A percentile compares a stretch with the other conserved stretches of the same genome.
These are phyloP conservation scores for Brachionus paranguensis DNA, from an alignment of 1,140 invertebrate species.

Conservation along the genomic window DNA sequence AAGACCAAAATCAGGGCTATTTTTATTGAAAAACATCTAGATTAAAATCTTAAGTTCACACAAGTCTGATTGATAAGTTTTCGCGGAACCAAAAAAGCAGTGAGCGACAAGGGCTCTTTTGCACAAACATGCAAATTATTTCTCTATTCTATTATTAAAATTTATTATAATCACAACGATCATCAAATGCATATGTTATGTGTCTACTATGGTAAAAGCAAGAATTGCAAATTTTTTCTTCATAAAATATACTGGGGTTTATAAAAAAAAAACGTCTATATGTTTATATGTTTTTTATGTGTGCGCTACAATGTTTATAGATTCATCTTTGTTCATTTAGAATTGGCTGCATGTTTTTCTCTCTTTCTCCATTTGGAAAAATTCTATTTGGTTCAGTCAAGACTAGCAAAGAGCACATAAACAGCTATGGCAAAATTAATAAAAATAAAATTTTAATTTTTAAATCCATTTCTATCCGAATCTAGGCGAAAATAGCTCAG, in stretches of 20 bases:
- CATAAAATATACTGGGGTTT: neutral
- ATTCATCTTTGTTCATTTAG: neutral
- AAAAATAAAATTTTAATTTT: neutral
- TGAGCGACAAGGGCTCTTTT: neutral
- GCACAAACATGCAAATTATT: neutral
- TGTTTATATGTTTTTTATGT: neutral
- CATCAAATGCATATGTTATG: neutral
- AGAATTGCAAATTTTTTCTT: slow-evolving; percentile 1
- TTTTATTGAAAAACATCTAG: no score
- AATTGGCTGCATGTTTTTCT: neutral
- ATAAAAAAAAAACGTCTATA: neutral
- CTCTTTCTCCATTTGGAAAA: neutral
- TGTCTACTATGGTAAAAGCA: neutral
- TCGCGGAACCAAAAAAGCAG: neutral
- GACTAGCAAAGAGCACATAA: neutral
- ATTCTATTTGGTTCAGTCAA: neutral
- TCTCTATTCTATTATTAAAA: neutral
- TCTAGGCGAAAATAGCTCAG: neutral
- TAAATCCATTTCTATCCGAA: slow-evolving; percentile 2
- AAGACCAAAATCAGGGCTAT: no score
- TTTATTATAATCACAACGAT: neutral
- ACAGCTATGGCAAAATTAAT: neutral
- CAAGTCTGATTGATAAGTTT: neutral
- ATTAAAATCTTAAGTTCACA: no score
- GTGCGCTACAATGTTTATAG: neutral